Base-by-base conservation (phyloP, 1,140 invertebrate species). In the Vanessa tameamea region DNA sequence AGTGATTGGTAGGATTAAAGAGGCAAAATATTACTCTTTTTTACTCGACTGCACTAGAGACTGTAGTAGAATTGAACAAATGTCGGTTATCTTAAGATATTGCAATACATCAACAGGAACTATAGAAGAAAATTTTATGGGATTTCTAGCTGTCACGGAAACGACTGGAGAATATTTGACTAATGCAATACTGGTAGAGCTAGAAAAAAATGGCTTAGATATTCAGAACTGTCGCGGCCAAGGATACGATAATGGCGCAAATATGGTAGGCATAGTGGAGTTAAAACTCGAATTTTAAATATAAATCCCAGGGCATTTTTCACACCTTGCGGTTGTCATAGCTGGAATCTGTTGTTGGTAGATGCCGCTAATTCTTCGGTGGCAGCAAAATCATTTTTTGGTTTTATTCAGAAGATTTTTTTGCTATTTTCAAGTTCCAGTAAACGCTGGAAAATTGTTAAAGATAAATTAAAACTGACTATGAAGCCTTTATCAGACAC, bases 211-310 rank as follows among this genome's bases (percentile, higher is more conserved):
- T 53, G 20, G 50, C 50, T 64, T 72, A 72, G 15, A 64, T 78
- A 65, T 78, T 66, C 76, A 81, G 66, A 51, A 77, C 53, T 78
- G 72, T 53, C 73, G 78, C 37, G 75, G 79, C 50, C 74, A 78
- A 48, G 78, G 76, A 64, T 80, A 81, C 66, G 80, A 76, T 37
- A 79, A 79, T 72, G 80, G 77, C 43, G 78, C 78, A 48, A 82
- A 83, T 76, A 80, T 82, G 70, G 66, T 71, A 68, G 82, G 78
- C 23, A 61, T 77, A 83, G 48, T 71, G 75, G 73, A 59, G 75
- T 82, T 65, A 73, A 82, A 76, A 82, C 63, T 43, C 61, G 76
- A 68, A 76, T 78, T 64, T 55, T 73, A 16, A 66, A 75, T 64
- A 64, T 63, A 72, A 77, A 77, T 53, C 80, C 75, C 14, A 51